Evolutionary conservation across 1,140 invertebrate genomes (phyloP), one percentile per base, ranked within the genome.

Genomic region (Zaprionus inermis): DNA sequence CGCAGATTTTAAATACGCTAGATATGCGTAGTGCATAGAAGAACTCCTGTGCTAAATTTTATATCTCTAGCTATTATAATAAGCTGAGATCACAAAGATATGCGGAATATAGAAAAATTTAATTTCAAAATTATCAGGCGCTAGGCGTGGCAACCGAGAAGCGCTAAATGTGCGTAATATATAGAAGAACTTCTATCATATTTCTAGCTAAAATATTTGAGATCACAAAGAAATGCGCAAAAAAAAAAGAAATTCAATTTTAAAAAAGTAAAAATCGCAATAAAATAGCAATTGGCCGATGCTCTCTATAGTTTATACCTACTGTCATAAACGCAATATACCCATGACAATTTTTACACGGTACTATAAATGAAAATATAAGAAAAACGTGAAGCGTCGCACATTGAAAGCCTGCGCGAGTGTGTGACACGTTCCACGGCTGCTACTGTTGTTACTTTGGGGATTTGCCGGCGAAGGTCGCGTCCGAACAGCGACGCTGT

Each of bases 361-460:
- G 30, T 57, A 58, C 28, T 10, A 12, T 4, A 49, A 49, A 22
- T 18, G 44, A 49, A 49, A 49, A 49, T 49, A 49, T 49, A 49
- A 49, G 16, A 56, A 46, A 46, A 59, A 38, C 28, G 51, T 34
- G 16, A 51, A 51, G 54, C 41, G 22, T 54, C 49, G 32, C 46
- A 36, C 46, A 52, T 52, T 54, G 22, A 81, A 81, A 74, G 65
- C 56, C 74, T 51, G 34, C 60, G 79, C 49, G 72, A 79, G 66
- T 79, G 59, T 79, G 75, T 83, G 72, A 83, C 80, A 82, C 67
- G 71, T 72, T 76, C 60, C 20, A 52, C 59, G 16, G 65, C 12
- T 34, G 20, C 32, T 54, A 34, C 59, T 65, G 63, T 65, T 65
- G 63, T 65, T 56, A 56, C 63, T 56, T 65, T 49, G 22, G 60